Evolutionary conservation across 2,888 invertebrate species (phyloP).

Genomic region (Daptonema setosum): DNA sequence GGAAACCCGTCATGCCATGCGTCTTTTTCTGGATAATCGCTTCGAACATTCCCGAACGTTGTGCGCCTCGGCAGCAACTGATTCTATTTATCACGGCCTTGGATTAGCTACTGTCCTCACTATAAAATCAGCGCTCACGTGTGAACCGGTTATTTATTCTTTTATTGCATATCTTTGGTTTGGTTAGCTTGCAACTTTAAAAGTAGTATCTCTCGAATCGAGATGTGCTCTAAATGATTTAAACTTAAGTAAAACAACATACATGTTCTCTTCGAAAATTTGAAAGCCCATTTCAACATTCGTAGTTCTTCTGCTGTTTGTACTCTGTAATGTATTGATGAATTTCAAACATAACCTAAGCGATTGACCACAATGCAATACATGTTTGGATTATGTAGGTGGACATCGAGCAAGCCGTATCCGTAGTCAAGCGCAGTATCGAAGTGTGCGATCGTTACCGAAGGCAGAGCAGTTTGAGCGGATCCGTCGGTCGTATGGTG

Average conservation of each 20-base stretch:
- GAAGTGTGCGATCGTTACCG: slow-evolving; percentile 16
- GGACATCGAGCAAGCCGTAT: slow-evolving; percentile 11
- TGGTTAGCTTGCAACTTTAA: neutral
- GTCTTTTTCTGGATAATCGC: slow-evolving; percentile 73
- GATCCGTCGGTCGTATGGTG: slow-evolving; percentile 15
- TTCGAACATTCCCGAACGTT: slow-evolving; percentile 55
- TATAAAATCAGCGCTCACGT: slow-evolving; percentile 74
- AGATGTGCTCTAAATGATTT: too few species aligned
- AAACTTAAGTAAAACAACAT: too few species aligned
- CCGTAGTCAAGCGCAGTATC: slow-evolving; percentile 13
- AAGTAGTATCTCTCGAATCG: too few species aligned
- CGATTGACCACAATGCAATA: neutral
- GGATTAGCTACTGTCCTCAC: slow-evolving; percentile 69
- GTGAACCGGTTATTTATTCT: slow-evolving; percentile 45
- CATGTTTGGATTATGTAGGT: too few species aligned
- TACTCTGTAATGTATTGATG: too few species aligned
- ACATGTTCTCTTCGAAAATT: too few species aligned
- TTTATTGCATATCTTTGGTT: neutral
- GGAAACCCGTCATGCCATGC: slow-evolving; percentile 57
- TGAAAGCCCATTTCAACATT: too few species aligned
- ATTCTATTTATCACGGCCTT: slow-evolving; percentile 73
- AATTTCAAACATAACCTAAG: too few species aligned
- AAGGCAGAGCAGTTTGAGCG: slow-evolving; percentile 13
- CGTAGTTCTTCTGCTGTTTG: too few species aligned
- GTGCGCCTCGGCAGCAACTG: slow-evolving; percentile 53